Evolutionary conservation across 2,888 invertebrate genomes (phyloP), one percentile per base, ranked within the genome.

Genomic region (Iselma pallidipennis): DNA sequence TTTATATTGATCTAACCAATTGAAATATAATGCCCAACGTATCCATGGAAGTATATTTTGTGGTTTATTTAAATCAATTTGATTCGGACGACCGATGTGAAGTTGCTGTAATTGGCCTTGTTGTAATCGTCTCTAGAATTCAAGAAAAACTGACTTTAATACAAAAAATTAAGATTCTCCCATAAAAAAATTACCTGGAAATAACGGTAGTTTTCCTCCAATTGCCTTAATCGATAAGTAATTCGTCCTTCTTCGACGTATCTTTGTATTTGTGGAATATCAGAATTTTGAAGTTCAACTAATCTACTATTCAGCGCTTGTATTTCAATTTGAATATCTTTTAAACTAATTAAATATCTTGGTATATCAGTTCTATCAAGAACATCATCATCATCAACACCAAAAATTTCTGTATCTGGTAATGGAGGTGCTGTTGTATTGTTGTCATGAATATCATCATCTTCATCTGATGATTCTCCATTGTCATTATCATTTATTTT

Each of bases 11-110:
- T 68, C 56, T 25, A 80, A 49, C 78, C 78, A 81, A 60, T 74
- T 55, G 50, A 71, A 77, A 67, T 81, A 81, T n/a, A 78, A 67
- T 9, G 65, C 62, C 80, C 80, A 81, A 28, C 80, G 71, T 26
- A 72, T 65, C 25, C 73, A 61, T 26, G 69, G 66, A n/a, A 58
- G 49, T 70, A 79, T 75, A 12, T 56, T 50, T 25, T 66, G 21
- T 5, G 77, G 77, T 14, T 71, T 62, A 16, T 59, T 9, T 26
- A 74, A 68, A 59, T 75, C 61, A 4, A 68, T 31, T 50, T 57
- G 10, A 19, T 12, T n/a, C 7, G 55, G 55, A 28, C 2, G 12
- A 14, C 49, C 25, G 6, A 6, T 37, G 2, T 16, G 7, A 10
- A 23, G 16, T 12, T 50, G 9, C 23, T 29, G 14, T 19, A 26